A percentile compares a stretch with the other conserved stretches of the same genome.
phyloP scores from a whole-genome alignment of 2,797 vertebrate genomes.

The Cyprinodon diabolis region DNA sequence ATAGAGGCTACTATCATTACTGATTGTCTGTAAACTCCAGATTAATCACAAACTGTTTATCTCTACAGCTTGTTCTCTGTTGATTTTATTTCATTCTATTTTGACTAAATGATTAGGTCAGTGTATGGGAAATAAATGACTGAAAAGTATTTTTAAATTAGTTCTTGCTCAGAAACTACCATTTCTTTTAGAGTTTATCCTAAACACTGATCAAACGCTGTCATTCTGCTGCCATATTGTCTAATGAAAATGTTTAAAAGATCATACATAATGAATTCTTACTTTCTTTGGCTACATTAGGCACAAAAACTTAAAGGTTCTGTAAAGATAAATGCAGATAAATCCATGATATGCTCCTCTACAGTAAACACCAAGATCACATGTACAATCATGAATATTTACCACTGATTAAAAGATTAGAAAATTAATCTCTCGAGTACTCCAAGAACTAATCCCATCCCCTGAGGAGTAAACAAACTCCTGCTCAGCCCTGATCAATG shows the following conservation, averaged over 20 bases:
- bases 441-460: conserved; percentile 48
- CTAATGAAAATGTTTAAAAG: conserved; percentile 14
- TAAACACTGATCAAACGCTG: neutral
- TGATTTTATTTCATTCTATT: too few relatives aligned
- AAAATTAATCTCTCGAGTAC: conserved; percentile 50
- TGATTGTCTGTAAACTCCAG: too few relatives aligned
- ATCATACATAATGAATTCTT: conserved; percentile 8
- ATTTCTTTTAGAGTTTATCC: conserved; percentile 5
- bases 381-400: conserved; percentile 60
- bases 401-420: conserved; percentile 62
- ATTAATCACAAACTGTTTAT: too few relatives aligned
- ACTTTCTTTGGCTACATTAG: neutral
- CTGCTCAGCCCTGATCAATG: conserved; percentile 46
- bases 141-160: neutral
- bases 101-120: too few relatives aligned
- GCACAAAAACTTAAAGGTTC: neutral
- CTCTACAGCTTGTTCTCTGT: too few relatives aligned
- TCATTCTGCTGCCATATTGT: neutral
- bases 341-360: neutral
- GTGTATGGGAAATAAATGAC: conserved; percentile 9
- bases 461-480: conserved; percentile 54
- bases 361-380: conserved; percentile 30
- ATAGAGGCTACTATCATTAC: too few relatives aligned
- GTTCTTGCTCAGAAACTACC: neutral
- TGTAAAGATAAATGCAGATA: neutral